A percentile compares a stretch with the other conserved stretches of the same genome.
Conservation (phyloP, 64 coral and sea anemone species). For the Orbicella faveolata region DNA sequence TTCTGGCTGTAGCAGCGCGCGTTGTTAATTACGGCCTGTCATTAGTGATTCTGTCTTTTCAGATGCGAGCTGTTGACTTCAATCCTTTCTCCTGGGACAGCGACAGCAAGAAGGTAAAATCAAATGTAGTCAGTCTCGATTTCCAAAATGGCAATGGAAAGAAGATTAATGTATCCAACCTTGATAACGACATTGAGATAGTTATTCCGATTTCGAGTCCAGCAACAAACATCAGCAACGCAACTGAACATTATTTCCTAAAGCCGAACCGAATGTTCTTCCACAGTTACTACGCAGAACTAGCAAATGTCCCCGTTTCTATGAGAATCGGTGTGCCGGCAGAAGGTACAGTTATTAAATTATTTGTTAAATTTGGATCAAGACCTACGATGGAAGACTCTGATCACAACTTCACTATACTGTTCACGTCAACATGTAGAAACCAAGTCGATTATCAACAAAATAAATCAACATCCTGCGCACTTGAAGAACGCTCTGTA, state of each 20-base stretch:
- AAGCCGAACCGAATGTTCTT: conserved; percentile 7
- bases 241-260: background rate
- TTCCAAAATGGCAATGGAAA: background rate
- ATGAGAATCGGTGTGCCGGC: background rate
- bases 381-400: conserved; percentile 65
- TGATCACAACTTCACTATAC: conserved; percentile 53
- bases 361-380: conserved; percentile 40
- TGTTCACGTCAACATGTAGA: conserved; percentile 46
- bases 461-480: conserved; percentile 15
- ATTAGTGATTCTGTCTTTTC: background rate
- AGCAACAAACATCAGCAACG: background rate
- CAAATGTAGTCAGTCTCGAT: conserved; percentile 33
- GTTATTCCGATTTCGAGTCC: conserved; percentile 36
- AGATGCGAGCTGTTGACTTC: conserved; percentile 19
- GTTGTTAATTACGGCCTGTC: too few species aligned
- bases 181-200: conserved; percentile 26
- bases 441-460: background rate
- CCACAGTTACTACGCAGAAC: background rate
- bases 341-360: conserved; percentile 10
- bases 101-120: conserved; percentile 8
- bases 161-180: conserved; percentile 30
- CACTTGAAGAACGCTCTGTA: conserved; percentile 43
- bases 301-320: background rate
- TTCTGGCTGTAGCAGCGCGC: too few species aligned
- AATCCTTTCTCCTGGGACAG: conserved; percentile 52